phyloP scores from a whole-genome alignment of 2,113 vertebrate species.

The Microtus richardsoni region DNA sequence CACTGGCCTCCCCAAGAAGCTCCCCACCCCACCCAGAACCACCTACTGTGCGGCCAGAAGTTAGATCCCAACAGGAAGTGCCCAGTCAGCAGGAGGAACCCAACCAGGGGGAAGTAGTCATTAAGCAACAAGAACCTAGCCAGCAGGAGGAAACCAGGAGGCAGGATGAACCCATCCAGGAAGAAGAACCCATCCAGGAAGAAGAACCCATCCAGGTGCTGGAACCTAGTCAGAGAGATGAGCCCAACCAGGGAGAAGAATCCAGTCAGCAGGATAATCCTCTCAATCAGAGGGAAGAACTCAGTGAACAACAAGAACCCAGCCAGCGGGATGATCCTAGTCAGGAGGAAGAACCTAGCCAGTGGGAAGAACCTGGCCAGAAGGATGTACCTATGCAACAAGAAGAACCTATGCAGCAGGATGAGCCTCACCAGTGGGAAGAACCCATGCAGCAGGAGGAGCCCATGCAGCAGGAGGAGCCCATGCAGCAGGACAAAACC shows the following conservation, averaged over 20 bases:
- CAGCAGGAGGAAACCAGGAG: not conserved
- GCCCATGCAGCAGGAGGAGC: not conserved
- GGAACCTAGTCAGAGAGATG: not conserved
- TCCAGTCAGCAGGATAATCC: not conserved
- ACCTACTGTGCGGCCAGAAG: not conserved
- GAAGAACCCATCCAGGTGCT: not conserved
- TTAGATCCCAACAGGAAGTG: not conserved
- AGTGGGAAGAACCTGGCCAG: not conserved
- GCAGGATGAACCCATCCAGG: not conserved
- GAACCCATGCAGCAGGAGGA: not conserved
- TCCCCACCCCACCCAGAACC: not conserved
- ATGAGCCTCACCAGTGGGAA: not conserved
- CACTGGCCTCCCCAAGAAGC: conserved; percentile 30
- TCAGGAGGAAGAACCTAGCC: not conserved
- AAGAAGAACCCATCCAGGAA: not conserved
- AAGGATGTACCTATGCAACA: not conserved
- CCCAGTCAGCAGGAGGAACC: not conserved
- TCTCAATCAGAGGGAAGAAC: not conserved
- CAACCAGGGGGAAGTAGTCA: not conserved
- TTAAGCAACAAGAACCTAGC: not conserved
- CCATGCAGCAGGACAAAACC: not conserved
- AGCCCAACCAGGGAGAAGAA: not conserved
- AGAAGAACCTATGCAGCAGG: not conserved
- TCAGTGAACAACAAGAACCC: not conserved
- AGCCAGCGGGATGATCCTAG: not conserved